phyloP scores from a whole-genome alignment of 2,113 vertebrate species.

The Brachyistius frenatus region DNA sequence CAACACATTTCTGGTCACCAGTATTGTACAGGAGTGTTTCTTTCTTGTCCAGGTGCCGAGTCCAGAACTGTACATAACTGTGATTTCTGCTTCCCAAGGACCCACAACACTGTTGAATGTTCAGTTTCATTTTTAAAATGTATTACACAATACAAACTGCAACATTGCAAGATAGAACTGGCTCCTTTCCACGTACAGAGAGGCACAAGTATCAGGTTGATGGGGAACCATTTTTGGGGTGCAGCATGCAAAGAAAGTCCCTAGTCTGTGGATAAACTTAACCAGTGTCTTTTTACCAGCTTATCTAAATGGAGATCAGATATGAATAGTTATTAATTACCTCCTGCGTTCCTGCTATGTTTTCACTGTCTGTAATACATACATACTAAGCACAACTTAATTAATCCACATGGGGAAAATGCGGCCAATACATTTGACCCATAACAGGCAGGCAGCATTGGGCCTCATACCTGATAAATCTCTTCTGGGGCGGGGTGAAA shows the following conservation, averaged over 20 bases:
- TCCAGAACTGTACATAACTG: not conserved
- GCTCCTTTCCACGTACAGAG: not conserved
- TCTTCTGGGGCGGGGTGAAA: not conserved
- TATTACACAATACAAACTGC: not conserved
- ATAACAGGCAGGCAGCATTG: not conserved
- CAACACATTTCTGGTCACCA: not conserved
- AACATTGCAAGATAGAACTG: not conserved
- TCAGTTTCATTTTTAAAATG: not conserved
- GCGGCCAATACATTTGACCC: not conserved
- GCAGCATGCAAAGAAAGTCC: not conserved
- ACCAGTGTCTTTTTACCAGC: not conserved
- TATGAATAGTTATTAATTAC: not conserved
- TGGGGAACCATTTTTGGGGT: not conserved
- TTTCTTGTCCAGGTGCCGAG: too few relatives aligned
- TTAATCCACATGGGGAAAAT: conserved; percentile 1
- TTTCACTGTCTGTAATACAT: not conserved
- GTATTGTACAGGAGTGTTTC: not conserved
- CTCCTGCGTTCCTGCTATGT: not conserved
- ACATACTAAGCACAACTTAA: not conserved
- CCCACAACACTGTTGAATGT: not conserved
- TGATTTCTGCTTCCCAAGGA: not conserved
- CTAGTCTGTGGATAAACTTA: not conserved
- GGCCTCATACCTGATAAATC: not conserved
- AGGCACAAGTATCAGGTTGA: conserved; percentile 13
- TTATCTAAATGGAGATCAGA: conserved; percentile 3